Evolutionary conservation across 2,113 vertebrate species (phyloP), one percentile per base, ranked within the genome.

Genomic region (Numida meleagris): DNA sequence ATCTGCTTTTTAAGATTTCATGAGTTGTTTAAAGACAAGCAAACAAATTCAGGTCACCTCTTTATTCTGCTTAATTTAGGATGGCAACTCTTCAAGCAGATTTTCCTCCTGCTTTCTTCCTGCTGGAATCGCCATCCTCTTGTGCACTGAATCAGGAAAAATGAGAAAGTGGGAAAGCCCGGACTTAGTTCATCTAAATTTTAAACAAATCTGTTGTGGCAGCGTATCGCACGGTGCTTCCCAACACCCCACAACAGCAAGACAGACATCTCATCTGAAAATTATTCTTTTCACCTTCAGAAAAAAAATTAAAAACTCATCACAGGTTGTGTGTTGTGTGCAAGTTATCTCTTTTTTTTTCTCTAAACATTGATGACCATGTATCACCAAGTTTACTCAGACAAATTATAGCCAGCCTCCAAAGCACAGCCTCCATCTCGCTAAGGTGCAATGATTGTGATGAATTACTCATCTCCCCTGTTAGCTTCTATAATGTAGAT

Each of bases 11-110:
- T 88, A 94, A 93, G 80, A 61, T 93, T 96, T 92, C 42, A 92
- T 85, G 82, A 94, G 36, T 82, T 89, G 71, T 92, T 94, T 93
- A 62, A 84, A 89, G 75, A 62, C 42, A 87, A 91, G 67, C 67
- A 94, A 94, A 92, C 59, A 95, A 96, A 96, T 96, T 92, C 94
- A 94, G 94, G 86, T 94, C 90, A 82, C 57, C 51, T 72, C 61
- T 88, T 95, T 89, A 94, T 92, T 48, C 10, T 0, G 1, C 63
- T 74, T 94, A 70, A 89, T 92, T 92, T 89, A 88, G 59, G 87
- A 63, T 88, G 67, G 59, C 82, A 92, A 40, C 36, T 63, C 34
- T 86, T 82, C 63, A 94, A 91, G 72, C 10, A 85, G 38, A 66
- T 73, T 82, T 91, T 87, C 29, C 34, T 86, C 36, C 24, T 92